These are phyloP conservation scores for Morelia viridis DNA, from an alignment of 2,797 vertebrate species.

Conservation along the genomic window DNA sequence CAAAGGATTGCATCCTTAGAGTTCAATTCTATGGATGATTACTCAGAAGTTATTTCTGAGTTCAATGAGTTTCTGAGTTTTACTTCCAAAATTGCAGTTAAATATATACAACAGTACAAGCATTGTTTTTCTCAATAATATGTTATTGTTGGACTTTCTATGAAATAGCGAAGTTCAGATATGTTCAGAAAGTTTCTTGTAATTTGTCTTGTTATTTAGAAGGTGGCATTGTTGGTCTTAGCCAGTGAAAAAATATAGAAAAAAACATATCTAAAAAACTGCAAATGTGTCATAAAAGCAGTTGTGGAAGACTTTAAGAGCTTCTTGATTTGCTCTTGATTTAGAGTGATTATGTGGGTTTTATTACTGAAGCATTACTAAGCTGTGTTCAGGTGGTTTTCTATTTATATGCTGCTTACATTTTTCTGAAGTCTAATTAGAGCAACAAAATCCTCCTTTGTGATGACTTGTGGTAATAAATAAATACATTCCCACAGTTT, in stretches of 20 bases:
- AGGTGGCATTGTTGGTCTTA: neutral
- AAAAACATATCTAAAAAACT: neutral
- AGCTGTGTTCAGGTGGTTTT: neutral
- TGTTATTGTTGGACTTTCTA: neutral
- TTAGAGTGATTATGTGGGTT: neutral
- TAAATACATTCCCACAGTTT: neutral
- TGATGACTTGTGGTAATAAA: neutral
- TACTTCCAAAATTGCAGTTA: neutral
- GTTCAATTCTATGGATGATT: neutral
- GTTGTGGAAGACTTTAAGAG: neutral
- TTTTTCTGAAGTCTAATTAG: neutral
- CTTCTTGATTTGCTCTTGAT: neutral
- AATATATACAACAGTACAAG: neutral
- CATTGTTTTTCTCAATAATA: neutral
- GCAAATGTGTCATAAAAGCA: neutral
- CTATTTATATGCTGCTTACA: neutral
- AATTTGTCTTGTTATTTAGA: neutral
- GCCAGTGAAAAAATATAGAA: neutral
- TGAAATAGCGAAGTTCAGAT: neutral
- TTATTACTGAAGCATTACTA: neutral
- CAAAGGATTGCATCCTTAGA: neutral
- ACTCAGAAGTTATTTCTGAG: neutral
- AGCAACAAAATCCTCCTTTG: neutral
- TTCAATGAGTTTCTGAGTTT: too few species aligned
- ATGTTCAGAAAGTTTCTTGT: neutral